Percentiles rank a stretch among this genome's conserved stretches.
phyloP scores from a whole-genome alignment of 92 coral and sea anemone species.

The Actinernus sp. region DNA sequence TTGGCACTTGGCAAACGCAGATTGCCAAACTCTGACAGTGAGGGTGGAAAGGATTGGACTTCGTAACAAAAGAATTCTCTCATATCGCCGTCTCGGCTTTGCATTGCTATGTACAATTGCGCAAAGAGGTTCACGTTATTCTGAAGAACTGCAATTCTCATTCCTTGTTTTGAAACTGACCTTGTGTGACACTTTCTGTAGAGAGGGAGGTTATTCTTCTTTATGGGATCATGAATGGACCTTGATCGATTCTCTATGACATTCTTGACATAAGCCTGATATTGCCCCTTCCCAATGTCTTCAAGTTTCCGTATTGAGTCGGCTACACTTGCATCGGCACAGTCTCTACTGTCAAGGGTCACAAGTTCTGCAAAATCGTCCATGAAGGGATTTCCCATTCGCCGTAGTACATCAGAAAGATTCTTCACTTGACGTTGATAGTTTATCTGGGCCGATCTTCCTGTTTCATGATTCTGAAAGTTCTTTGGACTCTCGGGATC shows the following conservation, averaged over 20 bases:
- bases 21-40: slow-evolving; percentile 54
- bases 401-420: slow-evolving; percentile 21
- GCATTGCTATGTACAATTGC: slow-evolving; percentile 51
- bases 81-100: slow-evolving; percentile 55
- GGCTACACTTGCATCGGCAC: slow-evolving; percentile 38
- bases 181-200: slow-evolving; percentile 32
- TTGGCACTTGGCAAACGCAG: slow-evolving; percentile 43
- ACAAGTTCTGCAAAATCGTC: slow-evolving; percentile 69
- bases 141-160: slow-evolving; percentile 47
- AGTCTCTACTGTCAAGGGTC: slow-evolving; percentile 51
- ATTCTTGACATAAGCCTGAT: slow-evolving; percentile 20
- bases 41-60: slow-evolving; percentile 58
- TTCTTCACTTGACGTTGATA: slow-evolving; percentile 37
- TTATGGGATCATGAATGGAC: slow-evolving; percentile 50
- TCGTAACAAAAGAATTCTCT: slow-evolving; percentile 56
- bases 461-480: slow-evolving; percentile 47
- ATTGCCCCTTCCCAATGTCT: slow-evolving; percentile 24
- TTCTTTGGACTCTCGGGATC: slow-evolving; percentile 12
- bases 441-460: slow-evolving; percentile 35
- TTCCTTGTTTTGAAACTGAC: slow-evolving; percentile 33
- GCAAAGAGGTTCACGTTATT: slow-evolving; percentile 62
- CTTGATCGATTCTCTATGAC: slow-evolving; percentile 41
- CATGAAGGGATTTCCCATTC: slow-evolving; percentile 62
- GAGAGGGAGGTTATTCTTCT: slow-evolving; percentile 51
- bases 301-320: slow-evolving; percentile 27